Evolutionary conservation across 2,797 vertebrate genomes (phyloP).

Genomic region (Hyperoplus immaculatus): DNA sequence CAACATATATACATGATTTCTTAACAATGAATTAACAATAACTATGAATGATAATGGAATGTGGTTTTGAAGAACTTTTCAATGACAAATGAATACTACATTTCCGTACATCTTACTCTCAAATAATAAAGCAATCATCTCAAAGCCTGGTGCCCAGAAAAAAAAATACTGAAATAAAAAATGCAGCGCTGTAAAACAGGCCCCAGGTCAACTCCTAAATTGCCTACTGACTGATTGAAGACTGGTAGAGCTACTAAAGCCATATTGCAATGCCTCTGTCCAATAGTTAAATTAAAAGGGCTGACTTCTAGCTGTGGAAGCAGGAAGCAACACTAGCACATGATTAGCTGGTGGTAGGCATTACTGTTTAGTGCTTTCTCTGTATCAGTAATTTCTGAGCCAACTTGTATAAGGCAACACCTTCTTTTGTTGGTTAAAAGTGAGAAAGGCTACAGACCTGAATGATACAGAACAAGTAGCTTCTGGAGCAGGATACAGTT

Average conservation of each 20-base stretch:
- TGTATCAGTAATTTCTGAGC: constrained; percentile 24
- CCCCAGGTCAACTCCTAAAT: constrained; percentile 34
- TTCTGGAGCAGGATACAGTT: constrained; percentile 1
- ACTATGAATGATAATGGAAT: background rate
- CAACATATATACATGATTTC: constrained; percentile 41
- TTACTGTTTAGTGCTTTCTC: constrained; percentile 11
- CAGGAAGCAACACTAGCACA: constrained; percentile 29
- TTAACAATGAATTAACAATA: constrained; percentile 25
- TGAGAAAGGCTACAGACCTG: constrained; percentile 18
- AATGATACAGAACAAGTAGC: background rate
- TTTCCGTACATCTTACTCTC: constrained; percentile 34
- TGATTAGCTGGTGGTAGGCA: constrained; percentile 31
- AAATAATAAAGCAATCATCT: constrained; percentile 28
- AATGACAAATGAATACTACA: constrained; percentile 25
- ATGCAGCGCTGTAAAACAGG: constrained; percentile 1
- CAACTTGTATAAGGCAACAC: constrained; percentile 26
- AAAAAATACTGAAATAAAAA: constrained; percentile 19
- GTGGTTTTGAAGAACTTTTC: constrained; percentile 28
- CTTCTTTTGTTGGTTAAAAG: constrained; percentile 18
- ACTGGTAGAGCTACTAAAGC: constrained; percentile 33
- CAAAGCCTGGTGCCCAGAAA: constrained; percentile 1
- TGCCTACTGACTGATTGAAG: constrained; percentile 38
- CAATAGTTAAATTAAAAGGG: constrained; percentile 49
- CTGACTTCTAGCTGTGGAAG: constrained; percentile 37
- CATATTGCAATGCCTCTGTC: constrained; percentile 29